Evolutionary conservation across 2,113 vertebrate species (phyloP), one percentile per base, ranked within the genome.

Genomic region (Protobothrops mucrosquamatus): DNA sequence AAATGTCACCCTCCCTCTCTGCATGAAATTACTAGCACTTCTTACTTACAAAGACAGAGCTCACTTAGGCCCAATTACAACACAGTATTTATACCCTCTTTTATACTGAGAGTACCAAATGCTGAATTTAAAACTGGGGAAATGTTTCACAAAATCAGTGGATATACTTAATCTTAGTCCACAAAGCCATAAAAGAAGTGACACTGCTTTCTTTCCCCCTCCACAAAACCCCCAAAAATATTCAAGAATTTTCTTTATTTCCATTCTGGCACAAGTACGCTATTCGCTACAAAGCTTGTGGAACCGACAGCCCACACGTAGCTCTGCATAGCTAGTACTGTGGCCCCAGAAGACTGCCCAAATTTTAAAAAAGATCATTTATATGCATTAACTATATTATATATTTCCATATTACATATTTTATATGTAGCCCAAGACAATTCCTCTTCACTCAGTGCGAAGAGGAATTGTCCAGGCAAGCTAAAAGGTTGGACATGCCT

Each of bases 31-130:
- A 69, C 43, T 15, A 20, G 12, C 55, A 55, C 61, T 91, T 64
- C 59, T 95, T 93, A 26, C 81, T 59, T 95, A 61, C 69, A 93
- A 81, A 0, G 34, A 92, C 0, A 0, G 64, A 92, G 91, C 24
- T 94, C 59, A 94, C 5, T 93, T 86, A 92, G 96, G 11, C 26
- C 91, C 59, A 10, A 89, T 94, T 95, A 91, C 55, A 94, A 91
- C 23, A 91, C 3, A 93, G 81, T 92, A 94, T 86, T 34, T 91
- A 54, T 74, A 74, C 92, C 89, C 95, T 48, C 59, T 90, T 64
- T 93, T 94, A 57, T 93, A 88, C 92, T 94, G 39, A 93, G 64
- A 85, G 92, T 91, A 88, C 48, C 64, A 91, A 57, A 5, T 14
- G 55, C 54, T 59, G 54, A 92, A 74, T 89, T 43, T 14, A 92